Evolutionary conservation across 2,113 vertebrate species (phyloP).

Genomic region (Ophthalmolycus amberensis): DNA sequence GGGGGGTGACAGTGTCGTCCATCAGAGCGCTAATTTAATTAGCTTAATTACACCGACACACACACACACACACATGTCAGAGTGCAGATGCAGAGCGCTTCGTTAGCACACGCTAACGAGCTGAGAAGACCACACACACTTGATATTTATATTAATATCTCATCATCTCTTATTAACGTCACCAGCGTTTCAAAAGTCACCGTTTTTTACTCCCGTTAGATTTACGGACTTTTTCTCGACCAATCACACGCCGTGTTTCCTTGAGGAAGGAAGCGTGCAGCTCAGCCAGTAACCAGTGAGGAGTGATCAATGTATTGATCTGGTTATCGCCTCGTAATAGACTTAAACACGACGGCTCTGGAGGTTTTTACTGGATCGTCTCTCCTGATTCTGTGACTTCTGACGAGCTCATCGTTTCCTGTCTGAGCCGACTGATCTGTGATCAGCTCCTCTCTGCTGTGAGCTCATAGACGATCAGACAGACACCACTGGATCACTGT

Average conservation of each 20-base stretch:
- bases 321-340: no score
- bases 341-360: no score
- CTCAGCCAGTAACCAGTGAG: background rate
- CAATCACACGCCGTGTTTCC: background rate
- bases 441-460: no score
- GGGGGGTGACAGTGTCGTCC: conserved; percentile 79
- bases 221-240: background rate
- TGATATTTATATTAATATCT: background rate
- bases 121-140: conserved; percentile 55
- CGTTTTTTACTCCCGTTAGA: background rate
- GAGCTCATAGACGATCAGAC: no score
- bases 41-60: conserved; percentile 80
- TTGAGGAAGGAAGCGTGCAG: no score
- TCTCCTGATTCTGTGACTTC: no score
- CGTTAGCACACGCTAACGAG: conserved; percentile 73
- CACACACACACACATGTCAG: conserved; percentile 56
- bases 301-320: no score
- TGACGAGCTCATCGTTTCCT: no score
- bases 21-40: conserved; percentile 85
- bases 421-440: no score
- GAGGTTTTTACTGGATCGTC: no score
- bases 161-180: background rate
- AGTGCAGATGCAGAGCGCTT: conserved; percentile 53
- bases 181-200: background rate
- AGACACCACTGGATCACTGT: no score